Conservation (phyloP, 1,140 invertebrate genomes). For the Tetramorium parvispinum region DNA sequence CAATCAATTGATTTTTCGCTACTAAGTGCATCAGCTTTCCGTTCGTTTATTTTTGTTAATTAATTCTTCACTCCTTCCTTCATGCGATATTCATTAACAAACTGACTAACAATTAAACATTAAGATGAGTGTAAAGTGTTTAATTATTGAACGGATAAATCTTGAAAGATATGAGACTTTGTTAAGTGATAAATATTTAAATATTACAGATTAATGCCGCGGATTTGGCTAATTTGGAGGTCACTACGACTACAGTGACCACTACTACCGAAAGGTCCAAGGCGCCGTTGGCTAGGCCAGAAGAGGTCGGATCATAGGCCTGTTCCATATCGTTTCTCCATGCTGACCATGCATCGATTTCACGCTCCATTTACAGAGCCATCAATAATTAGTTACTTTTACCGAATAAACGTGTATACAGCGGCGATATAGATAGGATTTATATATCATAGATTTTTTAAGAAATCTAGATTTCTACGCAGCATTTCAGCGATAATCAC, state of each 20-base stretch:
- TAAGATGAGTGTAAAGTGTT: conserved; percentile 46
- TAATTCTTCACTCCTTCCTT: not conserved
- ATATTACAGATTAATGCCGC: conserved; percentile 83
- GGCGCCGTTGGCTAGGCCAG: conserved; percentile 83
- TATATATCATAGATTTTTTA: conserved; percentile 77
- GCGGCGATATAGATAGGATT: conserved; percentile 76
- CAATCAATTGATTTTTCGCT: conserved; percentile 41
- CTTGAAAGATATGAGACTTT: not conserved
- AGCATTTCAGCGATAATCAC: conserved; percentile 63
- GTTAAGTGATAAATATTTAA: conserved; percentile 26
- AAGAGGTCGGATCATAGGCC: conserved; percentile 83
- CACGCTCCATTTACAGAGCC: conserved; percentile 56
- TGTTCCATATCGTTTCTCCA: conserved; percentile 60
- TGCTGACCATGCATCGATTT: conserved; percentile 58
- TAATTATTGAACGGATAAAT: conserved; percentile 12
- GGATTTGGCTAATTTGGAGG: conserved; percentile 83
- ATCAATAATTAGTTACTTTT: conserved; percentile 66
- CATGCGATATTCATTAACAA: conserved; percentile 8
- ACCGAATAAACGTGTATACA: conserved; percentile 75
- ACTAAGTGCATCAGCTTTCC: conserved; percentile 30
- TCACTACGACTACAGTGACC: conserved; percentile 83
- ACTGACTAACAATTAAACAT: conserved; percentile 47
- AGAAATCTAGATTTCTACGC: conserved; percentile 76
- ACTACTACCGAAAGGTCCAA: conserved; percentile 84
- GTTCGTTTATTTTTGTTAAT: conserved; percentile 43